Evolutionary conservation across 2,888 invertebrate genomes (phyloP), one percentile per base, ranked within the genome.

Genomic region (Agapostemon virescens): DNA sequence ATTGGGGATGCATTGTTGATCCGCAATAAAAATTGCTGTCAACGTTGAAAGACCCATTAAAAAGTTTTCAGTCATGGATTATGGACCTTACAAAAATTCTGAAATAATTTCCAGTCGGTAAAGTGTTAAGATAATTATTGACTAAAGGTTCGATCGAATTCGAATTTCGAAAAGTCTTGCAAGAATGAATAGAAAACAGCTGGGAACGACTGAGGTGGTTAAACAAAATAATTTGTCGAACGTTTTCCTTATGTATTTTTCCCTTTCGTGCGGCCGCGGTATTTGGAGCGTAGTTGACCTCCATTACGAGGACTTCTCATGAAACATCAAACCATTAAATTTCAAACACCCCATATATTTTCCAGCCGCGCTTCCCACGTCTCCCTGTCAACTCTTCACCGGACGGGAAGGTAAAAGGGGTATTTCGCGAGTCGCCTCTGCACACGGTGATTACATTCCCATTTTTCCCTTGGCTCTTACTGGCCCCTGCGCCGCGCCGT

Each of bases 401-500:
- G 45, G 66, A 38, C 64, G 64, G 58, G 33, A 58, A 58, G 66
- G 58, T 66, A 49, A 79, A 79, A 66, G 58, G 61, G 64, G 63
- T 45, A 52, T 79, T 80, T 70, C 78, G 75, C 69, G 71, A 40
- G 75, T 64, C 69, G 64, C 67, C 69, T 72, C 74, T 71, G 70
- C 68, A 45, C 63, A 52, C 63, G 68, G 71, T 79, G 79, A 81
- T 81, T 81, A 81, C 72, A 79, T 79, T 79, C 79, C 55, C 79
- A 75, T 74, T 79, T 79, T 75, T 69, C 58, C 30, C 36, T 17
- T 23, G 26, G 30, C 68, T 66, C 68, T 77, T 77, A 63, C 74
- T 38, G n/a, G 38, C 23, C 58, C 52, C 73, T 52, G 49, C 38
- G 38, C 42, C 52, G 33, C 26, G 45, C 52, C 49, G 38, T 45